Percentiles rank a stretch among this genome's conserved stretches.
phyloP scores from a whole-genome alignment of 2,888 invertebrate genomes.

The Agrochola lychnidis region DNA sequence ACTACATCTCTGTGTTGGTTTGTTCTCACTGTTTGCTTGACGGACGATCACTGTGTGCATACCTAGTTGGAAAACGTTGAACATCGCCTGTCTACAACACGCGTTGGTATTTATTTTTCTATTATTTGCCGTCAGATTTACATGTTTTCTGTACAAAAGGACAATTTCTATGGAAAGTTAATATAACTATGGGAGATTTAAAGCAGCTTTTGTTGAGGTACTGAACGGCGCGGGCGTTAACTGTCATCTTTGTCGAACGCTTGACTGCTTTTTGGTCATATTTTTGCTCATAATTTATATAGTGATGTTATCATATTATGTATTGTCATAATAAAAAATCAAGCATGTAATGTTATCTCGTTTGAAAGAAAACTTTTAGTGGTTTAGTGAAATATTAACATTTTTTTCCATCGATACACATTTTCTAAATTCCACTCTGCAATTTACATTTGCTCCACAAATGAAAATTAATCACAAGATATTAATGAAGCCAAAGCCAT shows the following conservation, averaged over 20 bases:
- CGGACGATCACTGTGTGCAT: conserved; percentile 36
- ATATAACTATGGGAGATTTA: not conserved
- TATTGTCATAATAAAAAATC: not conserved
- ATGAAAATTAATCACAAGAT: not conserved
- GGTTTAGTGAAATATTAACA: too few relatives aligned
- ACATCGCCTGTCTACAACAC: conserved; percentile 40
- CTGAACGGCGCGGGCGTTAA: not conserved
- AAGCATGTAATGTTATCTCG: not conserved
- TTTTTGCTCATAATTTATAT: not conserved
- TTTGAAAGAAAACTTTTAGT: not conserved
- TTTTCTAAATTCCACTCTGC: not conserved
- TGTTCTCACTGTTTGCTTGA: conserved; percentile 44
- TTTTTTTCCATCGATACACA: not conserved
- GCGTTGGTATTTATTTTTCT: conserved; percentile 49
- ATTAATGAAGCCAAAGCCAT: too few relatives aligned
- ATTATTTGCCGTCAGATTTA: conserved; percentile 45
- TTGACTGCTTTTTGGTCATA: not conserved
- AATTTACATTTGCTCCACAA: not conserved
- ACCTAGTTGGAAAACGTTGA: conserved; percentile 52
- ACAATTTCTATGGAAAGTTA: not conserved
- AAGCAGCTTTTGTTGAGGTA: not conserved
- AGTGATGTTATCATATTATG: not conserved
- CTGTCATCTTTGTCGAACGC: not conserved
- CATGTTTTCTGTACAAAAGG: conserved; percentile 26
- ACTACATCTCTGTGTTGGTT: conserved; percentile 45